A percentile compares a stretch with the other conserved stretches of the same genome.
Conservation (phyloP, 2,888 invertebrate genomes). For the Polydrusus pterygomalis region DNA sequence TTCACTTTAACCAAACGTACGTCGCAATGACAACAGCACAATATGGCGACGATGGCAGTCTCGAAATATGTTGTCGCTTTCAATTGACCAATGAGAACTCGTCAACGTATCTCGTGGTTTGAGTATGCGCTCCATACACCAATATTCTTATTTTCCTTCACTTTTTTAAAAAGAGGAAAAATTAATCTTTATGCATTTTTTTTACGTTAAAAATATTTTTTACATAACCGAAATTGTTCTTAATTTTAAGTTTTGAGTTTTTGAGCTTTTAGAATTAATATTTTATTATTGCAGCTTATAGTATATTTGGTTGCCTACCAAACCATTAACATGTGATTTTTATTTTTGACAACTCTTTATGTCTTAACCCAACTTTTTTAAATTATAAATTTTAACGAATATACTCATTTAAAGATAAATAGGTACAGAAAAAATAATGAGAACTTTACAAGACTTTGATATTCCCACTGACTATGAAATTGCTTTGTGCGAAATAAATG, state of each 20-base stretch:
- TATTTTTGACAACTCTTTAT: slow-evolving; percentile 1
- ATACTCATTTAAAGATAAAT: too few relatives aligned
- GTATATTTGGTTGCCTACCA: slow-evolving; percentile 28
- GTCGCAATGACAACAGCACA: slow-evolving; percentile 44
- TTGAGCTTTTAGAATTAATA: not conserved
- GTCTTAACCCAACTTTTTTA: slow-evolving; percentile 35
- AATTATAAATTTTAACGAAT: slow-evolving; percentile 25
- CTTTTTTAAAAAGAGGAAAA: too few relatives aligned
- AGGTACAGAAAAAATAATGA: slow-evolving; percentile 56
- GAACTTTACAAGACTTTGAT: slow-evolving; percentile 66
- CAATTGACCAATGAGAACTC: slow-evolving; percentile 23
- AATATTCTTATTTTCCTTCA: not conserved
- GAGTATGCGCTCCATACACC: slow-evolving; percentile 38
- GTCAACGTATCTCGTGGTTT: slow-evolving; percentile 41
- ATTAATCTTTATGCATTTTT: too few relatives aligned
- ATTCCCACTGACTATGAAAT: slow-evolving; percentile 72
- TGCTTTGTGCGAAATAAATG: slow-evolving; percentile 79
- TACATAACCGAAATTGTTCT: not conserved
- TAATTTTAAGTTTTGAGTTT: not conserved
- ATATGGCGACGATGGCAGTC: slow-evolving; percentile 44
- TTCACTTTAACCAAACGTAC: slow-evolving; percentile 39
- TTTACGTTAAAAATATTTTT: not conserved
- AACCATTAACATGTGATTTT: not conserved
- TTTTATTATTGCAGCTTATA: not conserved
- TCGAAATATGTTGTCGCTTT: slow-evolving; percentile 41